Evolutionary conservation across 23 tunicate genomes (phyloP).

Genomic region (Clavelina lepadiformis): DNA sequence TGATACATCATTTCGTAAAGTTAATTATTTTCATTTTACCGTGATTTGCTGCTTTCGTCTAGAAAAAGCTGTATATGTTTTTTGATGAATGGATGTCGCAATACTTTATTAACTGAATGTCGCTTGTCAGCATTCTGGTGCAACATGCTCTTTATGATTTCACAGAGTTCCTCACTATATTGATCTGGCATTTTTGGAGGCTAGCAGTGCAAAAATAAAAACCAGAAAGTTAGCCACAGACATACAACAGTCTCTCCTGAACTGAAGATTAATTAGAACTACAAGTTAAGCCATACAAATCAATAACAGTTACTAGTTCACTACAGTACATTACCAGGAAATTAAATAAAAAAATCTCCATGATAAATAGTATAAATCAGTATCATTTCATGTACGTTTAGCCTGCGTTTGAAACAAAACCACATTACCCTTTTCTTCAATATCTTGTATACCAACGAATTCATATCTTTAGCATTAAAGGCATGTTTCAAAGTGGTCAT

Average conservation of each 20-base stretch:
- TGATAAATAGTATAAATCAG: no score
- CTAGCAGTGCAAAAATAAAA: constrained; percentile 30
- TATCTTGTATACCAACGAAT: constrained; percentile 94
- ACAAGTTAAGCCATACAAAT: no score
- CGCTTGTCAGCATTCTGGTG: constrained; percentile 82
- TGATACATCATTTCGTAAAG: neutral
- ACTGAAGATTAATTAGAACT: no score
- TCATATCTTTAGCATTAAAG: constrained; percentile 98
- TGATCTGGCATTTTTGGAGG: constrained; percentile 88
- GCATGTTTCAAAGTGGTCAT: constrained; percentile 97
- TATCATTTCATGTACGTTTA: no score
- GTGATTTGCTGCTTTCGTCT: constrained; percentile 79
- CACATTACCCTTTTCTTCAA: constrained; percentile 71
- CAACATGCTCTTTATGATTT: constrained; percentile 69
- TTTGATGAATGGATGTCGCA: constrained; percentile 80
- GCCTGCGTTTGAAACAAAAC: neutral
- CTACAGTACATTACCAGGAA: no score
- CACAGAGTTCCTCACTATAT: constrained; percentile 65
- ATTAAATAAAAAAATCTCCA: no score
- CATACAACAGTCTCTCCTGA: no score
- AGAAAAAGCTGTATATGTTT: constrained; percentile 87
- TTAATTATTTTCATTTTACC: no score
- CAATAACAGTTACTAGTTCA: no score
- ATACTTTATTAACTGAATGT: constrained; percentile 66
- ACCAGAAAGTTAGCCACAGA: no score